Evolutionary conservation across 1,140 invertebrate genomes (phyloP), one percentile per base, ranked within the genome.

Genomic region (Drosophila teissieri): DNA sequence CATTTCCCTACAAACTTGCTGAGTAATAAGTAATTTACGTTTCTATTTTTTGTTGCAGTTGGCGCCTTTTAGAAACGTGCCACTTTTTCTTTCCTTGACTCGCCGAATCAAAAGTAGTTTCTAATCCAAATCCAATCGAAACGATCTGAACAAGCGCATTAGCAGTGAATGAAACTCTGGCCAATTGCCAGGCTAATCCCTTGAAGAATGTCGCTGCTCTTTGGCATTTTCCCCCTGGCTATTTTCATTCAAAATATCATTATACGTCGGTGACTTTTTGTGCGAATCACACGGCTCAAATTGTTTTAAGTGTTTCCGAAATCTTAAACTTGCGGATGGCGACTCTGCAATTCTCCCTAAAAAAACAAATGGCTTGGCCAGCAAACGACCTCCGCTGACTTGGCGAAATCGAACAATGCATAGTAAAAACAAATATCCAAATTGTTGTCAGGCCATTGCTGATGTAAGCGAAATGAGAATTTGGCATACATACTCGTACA

Each of bases 221-320:
- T 79, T 83, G 80, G 52, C 70, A 84, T 83, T 82, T 83, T 39
- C 36, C 17, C 45, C 10, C 7, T 7, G 55, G 14, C 75, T 80
- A 76, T 84, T 83, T 80, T 70, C 12, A 65, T 48, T 64, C 22
- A 15, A 42, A 62, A 39, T 52, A 40, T 39, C 22, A 42, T 44
- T n/a, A 61, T 27, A 42, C 52, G 5, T 17, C 11, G 37, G 49
- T n/a, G 19, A 49, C 12, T 27, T 54, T 36, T 46, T 48, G 42
- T 22, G 27, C 27, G 31, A 36, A 45, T 62, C 55, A 51, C 44
- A 67, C 60, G 62, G 49, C 15, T 52, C 15, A 27, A 58, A 46
- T 61, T 56, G 65, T n/a, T 52, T 55, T 49, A 27, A 11, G 40
- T 40, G 54, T 62, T 74, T 55, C 58, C 70, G 70, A 64, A 74